Evolutionary conservation across 2,888 invertebrate genomes (phyloP), one percentile per base, ranked within the genome.

Genomic region (Caradrina kadenii): DNA sequence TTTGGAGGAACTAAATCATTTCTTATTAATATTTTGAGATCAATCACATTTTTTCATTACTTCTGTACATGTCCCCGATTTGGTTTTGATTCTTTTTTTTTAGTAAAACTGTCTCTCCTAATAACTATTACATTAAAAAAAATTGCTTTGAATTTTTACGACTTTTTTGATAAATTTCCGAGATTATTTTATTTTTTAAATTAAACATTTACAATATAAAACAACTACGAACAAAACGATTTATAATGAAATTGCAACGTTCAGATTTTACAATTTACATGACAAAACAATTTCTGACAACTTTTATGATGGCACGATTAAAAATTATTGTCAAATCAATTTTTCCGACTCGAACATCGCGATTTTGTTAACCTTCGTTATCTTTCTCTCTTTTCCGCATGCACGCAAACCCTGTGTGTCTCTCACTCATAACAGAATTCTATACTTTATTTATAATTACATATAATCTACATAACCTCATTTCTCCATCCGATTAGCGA

Each of bases 1-100:
- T 87, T 87, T 79, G 86, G 87, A 94, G 94, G 94, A 95, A 94
- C 94, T 94, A 90, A 90, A 85, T 88, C 85, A 85, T 92, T 92
- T 83, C 83, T 86, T 86, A 80, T 80, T 79, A 82, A 90, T 91
- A 92, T 88, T 89, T 90, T 93, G 93, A 93, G 93, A 93, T 93
- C 93, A 93, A 92, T 90, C 87, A 86, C 84, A 87, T 90, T 85
- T 90, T 89, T 87, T 87, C 64, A 62, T 76, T 73, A 76, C 63
- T 64, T 66, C 78, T 81, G 77, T 65, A 86, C 85, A 79, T 85
- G 87, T 88, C 91, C 90, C 89, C 59, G 87, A 86, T 86, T 86
- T 77, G 79, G 70, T 81, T 81, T 76, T 67, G 68, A 78, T 69
- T 62, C 2, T 35, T 62, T 69, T 42, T 35, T 79, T 77, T 65